Percentiles rank a stretch among this genome's conserved stretches.
These are phyloP conservation scores for Barbus barbus DNA, from an alignment of 2,113 vertebrate genomes.

Conservation along the genomic window DNA sequence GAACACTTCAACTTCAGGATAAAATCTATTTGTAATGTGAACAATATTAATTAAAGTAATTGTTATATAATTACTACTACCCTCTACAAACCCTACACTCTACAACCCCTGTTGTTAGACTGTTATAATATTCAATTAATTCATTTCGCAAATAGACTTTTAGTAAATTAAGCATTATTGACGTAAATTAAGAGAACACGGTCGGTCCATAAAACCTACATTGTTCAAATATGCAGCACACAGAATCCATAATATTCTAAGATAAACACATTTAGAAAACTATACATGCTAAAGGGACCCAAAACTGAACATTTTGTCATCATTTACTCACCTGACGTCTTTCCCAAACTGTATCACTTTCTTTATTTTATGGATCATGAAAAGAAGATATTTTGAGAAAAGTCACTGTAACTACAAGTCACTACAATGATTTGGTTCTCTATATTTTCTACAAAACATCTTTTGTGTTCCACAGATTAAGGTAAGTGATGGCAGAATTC, in stretches of 20 bases:
- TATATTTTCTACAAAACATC: neutral
- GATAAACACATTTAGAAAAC: too few species aligned
- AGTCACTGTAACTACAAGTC: too few species aligned
- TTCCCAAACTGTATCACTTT: neutral
- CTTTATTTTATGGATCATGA: neutral
- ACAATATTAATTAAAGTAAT: neutral
- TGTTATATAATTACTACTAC: neutral
- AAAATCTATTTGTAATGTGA: neutral
- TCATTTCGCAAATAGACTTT: neutral
- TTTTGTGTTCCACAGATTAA: neutral
- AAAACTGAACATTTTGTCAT: neutral
- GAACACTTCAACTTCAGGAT: neutral
- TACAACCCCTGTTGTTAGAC: neutral
- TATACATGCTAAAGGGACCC: neutral
- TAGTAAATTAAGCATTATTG: neutral
- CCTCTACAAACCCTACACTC: neutral
- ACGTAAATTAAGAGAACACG: neutral
- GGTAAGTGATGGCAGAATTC: neutral
- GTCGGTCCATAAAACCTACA: neutral
- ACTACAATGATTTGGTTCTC: too few species aligned
- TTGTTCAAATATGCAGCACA: neutral
- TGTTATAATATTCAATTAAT: neutral
- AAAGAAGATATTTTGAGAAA: neutral
- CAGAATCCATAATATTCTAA: neutral
- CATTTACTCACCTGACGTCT: neutral